phyloP scores from a whole-genome alignment of 1,140 invertebrate genomes.

The Whitmania pigra region DNA sequence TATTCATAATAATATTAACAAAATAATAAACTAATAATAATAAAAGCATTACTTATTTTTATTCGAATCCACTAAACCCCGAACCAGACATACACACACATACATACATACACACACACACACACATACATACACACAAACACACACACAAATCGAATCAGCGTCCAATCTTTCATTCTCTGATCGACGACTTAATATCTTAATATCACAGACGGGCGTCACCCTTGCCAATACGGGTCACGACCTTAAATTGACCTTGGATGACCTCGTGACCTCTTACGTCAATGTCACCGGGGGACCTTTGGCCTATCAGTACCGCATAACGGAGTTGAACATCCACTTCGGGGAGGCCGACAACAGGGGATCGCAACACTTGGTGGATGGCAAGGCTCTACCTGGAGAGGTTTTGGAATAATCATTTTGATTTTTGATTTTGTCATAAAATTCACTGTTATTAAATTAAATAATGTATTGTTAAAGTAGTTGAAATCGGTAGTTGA shows the following conservation, averaged over 20 bases:
- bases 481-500: no score
- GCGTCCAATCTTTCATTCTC: conserved; percentile 1
- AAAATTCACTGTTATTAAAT: neutral
- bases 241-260: conserved; percentile 77
- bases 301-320: conserved; percentile 15
- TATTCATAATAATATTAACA: no score
- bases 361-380: conserved; percentile 8
- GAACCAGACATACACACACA: neutral
- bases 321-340: conserved; percentile 6
- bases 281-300: conserved; percentile 65
- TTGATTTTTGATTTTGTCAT: neutral
- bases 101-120: neutral
- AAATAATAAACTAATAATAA: no score
- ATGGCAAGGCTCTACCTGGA: neutral
- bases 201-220: conserved; percentile 58
- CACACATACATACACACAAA: neutral
- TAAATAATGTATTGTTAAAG: neutral
- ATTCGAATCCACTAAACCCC: no score
- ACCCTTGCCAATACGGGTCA: conserved; percentile 80
- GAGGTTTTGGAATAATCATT: conserved; percentile 4
- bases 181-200: conserved; percentile 18
- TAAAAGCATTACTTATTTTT: no score
- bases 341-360: conserved; percentile 5
- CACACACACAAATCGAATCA: conserved; percentile 1
- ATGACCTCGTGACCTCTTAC: conserved; percentile 58